Evolutionary conservation across 1,140 invertebrate genomes (phyloP).

Genomic region (Ylistrum balloti): DNA sequence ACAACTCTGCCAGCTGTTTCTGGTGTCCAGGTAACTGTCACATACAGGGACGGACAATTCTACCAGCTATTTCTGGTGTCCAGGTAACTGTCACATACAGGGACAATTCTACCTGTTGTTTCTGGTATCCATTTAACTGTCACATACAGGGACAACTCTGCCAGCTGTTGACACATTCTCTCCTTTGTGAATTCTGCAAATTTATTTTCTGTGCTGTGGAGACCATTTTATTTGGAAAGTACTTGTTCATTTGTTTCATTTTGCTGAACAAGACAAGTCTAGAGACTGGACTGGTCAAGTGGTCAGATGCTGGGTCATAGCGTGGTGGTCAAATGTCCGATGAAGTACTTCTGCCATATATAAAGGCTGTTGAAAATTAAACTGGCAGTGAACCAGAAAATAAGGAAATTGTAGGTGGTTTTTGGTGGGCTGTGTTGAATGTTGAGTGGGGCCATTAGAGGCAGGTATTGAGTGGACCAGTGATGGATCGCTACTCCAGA

Average conservation of each 20-base stretch:
- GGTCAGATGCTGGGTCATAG: background rate
- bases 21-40: too few relatives aligned
- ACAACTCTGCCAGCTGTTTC: too few relatives aligned
- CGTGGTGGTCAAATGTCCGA: background rate
- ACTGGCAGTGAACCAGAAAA: conserved; percentile 47
- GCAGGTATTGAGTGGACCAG: background rate
- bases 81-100: too few relatives aligned
- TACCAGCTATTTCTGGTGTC: too few relatives aligned
- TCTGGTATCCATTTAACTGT: too few relatives aligned
- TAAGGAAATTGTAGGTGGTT: conserved; percentile 36
- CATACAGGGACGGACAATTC: too few relatives aligned
- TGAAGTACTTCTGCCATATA: conserved; percentile 13
- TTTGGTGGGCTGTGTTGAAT: background rate
- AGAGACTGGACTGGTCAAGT: background rate
- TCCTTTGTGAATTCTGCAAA: background rate
- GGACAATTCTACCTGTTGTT: too few relatives aligned
- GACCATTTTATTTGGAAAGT: background rate
- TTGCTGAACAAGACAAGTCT: background rate
- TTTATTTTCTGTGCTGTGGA: background rate
- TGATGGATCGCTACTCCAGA: background rate
- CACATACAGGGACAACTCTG: background rate
- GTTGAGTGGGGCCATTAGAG: background rate
- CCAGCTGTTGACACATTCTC: conserved; percentile 25
- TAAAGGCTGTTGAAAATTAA: conserved; percentile 41
- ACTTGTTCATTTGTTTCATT: background rate